Percentiles rank a stretch among this genome's conserved stretches.
phyloP scores from a whole-genome alignment of 2,888 invertebrate species.

The Dysmachus trigonus region DNA sequence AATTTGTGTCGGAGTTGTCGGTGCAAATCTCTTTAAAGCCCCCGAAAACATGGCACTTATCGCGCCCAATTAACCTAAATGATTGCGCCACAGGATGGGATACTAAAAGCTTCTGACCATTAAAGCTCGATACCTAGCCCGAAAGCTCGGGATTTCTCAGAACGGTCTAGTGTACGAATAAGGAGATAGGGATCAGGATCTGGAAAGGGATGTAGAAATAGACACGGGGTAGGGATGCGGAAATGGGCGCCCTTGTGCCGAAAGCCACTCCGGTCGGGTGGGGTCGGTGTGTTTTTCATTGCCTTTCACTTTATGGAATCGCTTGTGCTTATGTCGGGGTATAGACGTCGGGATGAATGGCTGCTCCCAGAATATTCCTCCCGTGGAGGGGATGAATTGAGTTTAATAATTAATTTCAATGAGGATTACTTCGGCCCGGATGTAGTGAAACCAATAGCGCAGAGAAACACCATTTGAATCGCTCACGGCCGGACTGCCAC shows the following conservation, averaged over 20 bases:
- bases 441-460: constrained; percentile 15
- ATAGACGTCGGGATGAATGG: constrained; percentile 16
- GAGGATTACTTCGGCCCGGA: constrained; percentile 37
- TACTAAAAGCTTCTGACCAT: constrained; percentile 38
- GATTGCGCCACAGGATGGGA: constrained; percentile 19
- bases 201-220: background rate
- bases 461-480: constrained; percentile 5
- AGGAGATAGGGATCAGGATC: background rate
- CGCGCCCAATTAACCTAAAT: constrained; percentile 37
- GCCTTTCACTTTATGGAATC: background rate
- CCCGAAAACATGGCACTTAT: constrained; percentile 38
- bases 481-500: background rate
- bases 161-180: background rate
- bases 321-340: background rate
- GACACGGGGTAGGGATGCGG: background rate
- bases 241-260: background rate
- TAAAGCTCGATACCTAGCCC: constrained; percentile 2
- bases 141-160: constrained; percentile 5
- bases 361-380: background rate
- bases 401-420: constrained; percentile 44
- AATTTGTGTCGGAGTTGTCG: constrained; percentile 16
- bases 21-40: constrained; percentile 32
- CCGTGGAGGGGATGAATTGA: constrained; percentile 23
- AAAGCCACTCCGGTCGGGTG: background rate
- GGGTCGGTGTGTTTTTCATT: background rate